Evolutionary conservation across 2,888 invertebrate genomes (phyloP), one percentile per base, ranked within the genome.

Genomic region (Crossocerus cetratus): DNA sequence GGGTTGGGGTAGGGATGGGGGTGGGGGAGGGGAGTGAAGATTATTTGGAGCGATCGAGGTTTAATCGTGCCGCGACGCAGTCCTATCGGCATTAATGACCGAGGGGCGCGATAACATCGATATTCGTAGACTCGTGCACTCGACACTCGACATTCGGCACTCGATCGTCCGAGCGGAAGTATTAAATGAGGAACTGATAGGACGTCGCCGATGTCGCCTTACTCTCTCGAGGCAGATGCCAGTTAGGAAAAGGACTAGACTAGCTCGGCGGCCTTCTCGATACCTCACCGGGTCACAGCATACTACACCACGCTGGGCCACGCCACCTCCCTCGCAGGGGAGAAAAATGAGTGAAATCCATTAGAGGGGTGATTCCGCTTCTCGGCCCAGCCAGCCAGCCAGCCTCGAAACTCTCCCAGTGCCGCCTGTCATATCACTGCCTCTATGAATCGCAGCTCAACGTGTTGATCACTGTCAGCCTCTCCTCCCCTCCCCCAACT

Each of bases 291-390:
- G n/a, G n/a, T n/a, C n/a, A n/a, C n/a, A n/a, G n/a, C n/a, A n/a
- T n/a, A n/a, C n/a, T n/a, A n/a, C n/a, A n/a, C n/a, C n/a, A n/a
- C n/a, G n/a, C n/a, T n/a, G n/a, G n/a, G n/a, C n/a, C n/a, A n/a
- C n/a, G 32, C 32, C 32, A 32, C 8, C 32, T 32, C 8, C 80
- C 83, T 83, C 83, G 83, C 80, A 84, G 85, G 87, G 87, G 88
- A 89, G 89, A 90, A 90, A 90, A 90, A 90, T 90, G 90, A 89
- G 90, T 87, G 88, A 90, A 90, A 90, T 90, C 89, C 90, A 88
- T 88, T 88, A 87, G 87, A 84, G 85, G 86, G 84, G 77, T 77
- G 79, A 83, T 83, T 80, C 80, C 32, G 32, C 32, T 32, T 32
- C 32, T 32, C 32, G 32, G 11, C 8, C 32, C 32, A 32, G 32